A percentile compares a stretch with the other conserved stretches of the same genome.
phyloP scores from a whole-genome alignment of 2,888 invertebrate species.

The Synanthedon andrenaeformis region DNA sequence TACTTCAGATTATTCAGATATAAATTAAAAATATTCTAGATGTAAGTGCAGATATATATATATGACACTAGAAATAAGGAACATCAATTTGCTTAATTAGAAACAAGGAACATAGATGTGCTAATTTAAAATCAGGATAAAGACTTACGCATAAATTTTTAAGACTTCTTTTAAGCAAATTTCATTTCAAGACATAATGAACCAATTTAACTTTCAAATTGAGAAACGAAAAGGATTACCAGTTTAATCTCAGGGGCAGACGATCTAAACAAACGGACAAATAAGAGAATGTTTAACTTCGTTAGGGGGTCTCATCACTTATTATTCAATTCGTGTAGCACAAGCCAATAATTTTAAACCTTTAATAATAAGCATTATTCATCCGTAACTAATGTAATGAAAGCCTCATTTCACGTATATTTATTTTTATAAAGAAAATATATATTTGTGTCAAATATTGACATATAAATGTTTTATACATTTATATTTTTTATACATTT shows the following conservation, averaged over 20 bases:
- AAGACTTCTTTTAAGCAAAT: constrained; percentile 12
- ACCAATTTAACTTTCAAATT: constrained; percentile 30
- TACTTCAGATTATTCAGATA: too few species aligned
- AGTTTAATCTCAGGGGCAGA: constrained; percentile 22
- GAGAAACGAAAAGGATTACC: constrained; percentile 24
- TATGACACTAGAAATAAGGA: too few species aligned
- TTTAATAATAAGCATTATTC: neutral
- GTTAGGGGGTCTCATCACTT: constrained; percentile 15
- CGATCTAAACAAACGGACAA: constrained; percentile 27
- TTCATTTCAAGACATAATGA: constrained; percentile 24
- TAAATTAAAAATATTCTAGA: too few species aligned
- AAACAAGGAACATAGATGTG: too few species aligned
- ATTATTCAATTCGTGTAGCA: constrained; percentile 27
- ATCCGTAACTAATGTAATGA: too few species aligned
- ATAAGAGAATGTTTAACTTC: constrained; percentile 18
- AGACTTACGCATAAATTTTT: neutral
- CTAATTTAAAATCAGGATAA: neutral
- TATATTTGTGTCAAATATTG: too few species aligned
- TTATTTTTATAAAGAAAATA: too few species aligned
- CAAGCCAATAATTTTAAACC: constrained; percentile 9
- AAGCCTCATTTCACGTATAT: too few species aligned
- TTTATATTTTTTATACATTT: too few species aligned
- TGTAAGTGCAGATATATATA: too few species aligned
- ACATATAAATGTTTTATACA: too few species aligned
- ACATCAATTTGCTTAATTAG: neutral